phyloP scores from a whole-genome alignment of 92 coral and sea anemone species.

The Parazoanthus darwini region DNA sequence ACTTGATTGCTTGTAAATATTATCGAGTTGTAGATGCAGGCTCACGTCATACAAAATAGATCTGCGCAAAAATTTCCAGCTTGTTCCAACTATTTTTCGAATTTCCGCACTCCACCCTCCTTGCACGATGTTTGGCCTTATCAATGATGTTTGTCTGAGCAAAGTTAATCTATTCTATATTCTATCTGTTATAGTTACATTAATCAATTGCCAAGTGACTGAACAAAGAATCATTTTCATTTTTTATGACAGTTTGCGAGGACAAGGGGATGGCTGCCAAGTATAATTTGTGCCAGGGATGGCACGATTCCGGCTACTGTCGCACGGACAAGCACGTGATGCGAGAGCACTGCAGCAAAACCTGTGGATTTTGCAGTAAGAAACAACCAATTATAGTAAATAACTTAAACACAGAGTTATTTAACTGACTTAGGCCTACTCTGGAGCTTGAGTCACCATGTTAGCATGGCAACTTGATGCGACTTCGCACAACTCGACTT shows the following conservation, averaged over 20 bases:
- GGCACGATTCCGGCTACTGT: slow-evolving; percentile 23
- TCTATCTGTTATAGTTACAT: too few relatives aligned
- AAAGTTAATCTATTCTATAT: not conserved
- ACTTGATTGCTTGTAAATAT: too few relatives aligned
- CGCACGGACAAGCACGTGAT: slow-evolving; percentile 33
- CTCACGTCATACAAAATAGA: too few relatives aligned
- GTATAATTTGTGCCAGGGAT: slow-evolving; percentile 15
- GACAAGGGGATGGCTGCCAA: slow-evolving; percentile 28
- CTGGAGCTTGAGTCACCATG: too few relatives aligned
- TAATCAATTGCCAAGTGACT: not conserved
- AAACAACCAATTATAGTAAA: not conserved
- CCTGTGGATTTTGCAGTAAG: slow-evolving; percentile 40
- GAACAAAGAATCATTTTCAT: not conserved
- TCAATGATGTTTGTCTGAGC: not conserved
- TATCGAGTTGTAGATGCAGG: too few relatives aligned
- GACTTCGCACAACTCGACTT: too few relatives aligned
- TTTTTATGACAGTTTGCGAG: slow-evolving; percentile 15
- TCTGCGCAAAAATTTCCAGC: too few relatives aligned
- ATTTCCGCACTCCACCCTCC: too few relatives aligned
- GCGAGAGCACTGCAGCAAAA: slow-evolving; percentile 20
- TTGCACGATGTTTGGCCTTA: not conserved
- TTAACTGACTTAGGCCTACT: too few relatives aligned
- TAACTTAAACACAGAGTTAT: too few relatives aligned
- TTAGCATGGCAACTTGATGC: too few relatives aligned
- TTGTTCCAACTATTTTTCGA: too few relatives aligned